Conservation (phyloP, 2,888 invertebrate genomes). For the Anodontia alba region DNA sequence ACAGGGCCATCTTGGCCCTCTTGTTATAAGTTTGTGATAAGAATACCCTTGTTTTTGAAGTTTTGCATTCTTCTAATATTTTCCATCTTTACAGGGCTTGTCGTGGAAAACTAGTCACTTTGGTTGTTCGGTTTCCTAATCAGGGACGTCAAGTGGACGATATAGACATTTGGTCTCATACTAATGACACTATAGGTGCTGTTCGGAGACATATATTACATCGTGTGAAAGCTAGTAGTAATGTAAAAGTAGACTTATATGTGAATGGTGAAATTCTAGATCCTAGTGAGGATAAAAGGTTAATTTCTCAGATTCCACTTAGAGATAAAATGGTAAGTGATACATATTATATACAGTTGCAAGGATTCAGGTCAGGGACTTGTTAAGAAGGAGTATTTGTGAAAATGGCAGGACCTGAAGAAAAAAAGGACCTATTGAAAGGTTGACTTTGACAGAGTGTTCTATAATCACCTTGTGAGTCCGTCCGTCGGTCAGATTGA, state of each 20-base stretch:
- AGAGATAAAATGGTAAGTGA: conserved; percentile 93
- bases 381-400: too few relatives aligned
- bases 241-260: conserved; percentile 95
- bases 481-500: too few relatives aligned
- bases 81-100: conserved; percentile 88
- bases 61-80: too few relatives aligned
- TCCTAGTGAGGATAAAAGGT: conserved; percentile 93
- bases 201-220: conserved; percentile 88
- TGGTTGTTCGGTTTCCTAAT: conserved; percentile 94
- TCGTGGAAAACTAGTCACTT: conserved; percentile 94
- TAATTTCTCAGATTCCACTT: conserved; percentile 93
- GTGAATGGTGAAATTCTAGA: conserved; percentile 95
- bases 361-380: too few relatives aligned
- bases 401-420: too few relatives aligned
- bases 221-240: conserved; percentile 87
- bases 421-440: too few relatives aligned
- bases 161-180: conserved; percentile 95
- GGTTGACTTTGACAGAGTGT: too few relatives aligned
- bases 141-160: conserved; percentile 93
- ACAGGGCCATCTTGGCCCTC: too few relatives aligned
- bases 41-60: too few relatives aligned
- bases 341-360: neutral
- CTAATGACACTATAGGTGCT: conserved; percentile 93
- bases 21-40: too few relatives aligned
- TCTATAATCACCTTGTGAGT: too few relatives aligned